These are phyloP conservation scores for Aphrocallistes beatrix DNA, from an alignment of 37 sponge, comb jelly and placozoan genomes.

Conservation along the genomic window DNA sequence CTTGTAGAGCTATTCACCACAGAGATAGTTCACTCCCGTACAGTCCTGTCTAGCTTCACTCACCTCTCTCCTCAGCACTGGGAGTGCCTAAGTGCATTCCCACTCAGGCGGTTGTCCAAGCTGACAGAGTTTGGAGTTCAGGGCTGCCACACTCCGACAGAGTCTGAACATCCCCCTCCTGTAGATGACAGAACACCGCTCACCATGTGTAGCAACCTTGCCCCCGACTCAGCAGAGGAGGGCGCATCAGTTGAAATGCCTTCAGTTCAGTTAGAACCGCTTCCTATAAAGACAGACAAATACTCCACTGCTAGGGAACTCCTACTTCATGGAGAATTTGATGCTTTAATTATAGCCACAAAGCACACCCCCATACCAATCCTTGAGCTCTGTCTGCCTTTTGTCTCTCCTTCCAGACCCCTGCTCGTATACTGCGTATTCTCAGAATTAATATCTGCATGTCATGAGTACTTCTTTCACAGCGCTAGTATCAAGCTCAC, in stretches of 20 bases:
- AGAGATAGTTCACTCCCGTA: neutral
- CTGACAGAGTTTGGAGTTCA: neutral
- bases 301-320: neutral
- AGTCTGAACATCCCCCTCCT: too few relatives aligned
- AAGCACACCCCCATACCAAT: neutral
- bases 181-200: too few relatives aligned
- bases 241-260: too few relatives aligned
- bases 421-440: constrained; percentile 8
- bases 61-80: neutral
- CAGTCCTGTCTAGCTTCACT: neutral
- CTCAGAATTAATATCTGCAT: neutral
- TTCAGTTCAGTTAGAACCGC: neutral
- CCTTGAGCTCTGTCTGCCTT: neutral
- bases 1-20: neutral
- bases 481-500: neutral
- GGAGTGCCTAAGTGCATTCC: neutral
- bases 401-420: neutral
- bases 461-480: neutral
- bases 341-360: neutral
- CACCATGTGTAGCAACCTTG: too few relatives aligned
- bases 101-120: neutral
- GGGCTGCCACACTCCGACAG: too few relatives aligned
- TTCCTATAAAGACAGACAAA: neutral
- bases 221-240: too few relatives aligned
- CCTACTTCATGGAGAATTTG: neutral